Evolutionary conservation across 2,888 invertebrate species (phyloP), one percentile per base, ranked within the genome.

Genomic region (Conchocele bisecta): DNA sequence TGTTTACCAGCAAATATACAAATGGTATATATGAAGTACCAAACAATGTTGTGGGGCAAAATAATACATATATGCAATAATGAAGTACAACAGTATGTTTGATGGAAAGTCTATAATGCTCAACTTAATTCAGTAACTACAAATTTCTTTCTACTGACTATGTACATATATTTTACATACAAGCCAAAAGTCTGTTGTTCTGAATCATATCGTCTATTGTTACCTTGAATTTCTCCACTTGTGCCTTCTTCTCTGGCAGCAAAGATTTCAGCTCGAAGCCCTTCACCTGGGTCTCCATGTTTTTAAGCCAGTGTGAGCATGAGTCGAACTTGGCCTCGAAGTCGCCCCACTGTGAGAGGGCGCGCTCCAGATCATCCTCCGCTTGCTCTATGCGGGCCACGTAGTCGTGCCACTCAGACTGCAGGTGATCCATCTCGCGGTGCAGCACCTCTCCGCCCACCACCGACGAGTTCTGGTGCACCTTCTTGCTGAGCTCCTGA

Each of bases 401-500:
- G 59, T 86, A 87, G 51, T 83, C 82, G 31, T 87, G 97, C 97
- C 98, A 98, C 85, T 98, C 97, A 67, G 94, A 95, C 92, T 97
- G 97, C 31, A 98, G 93, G 86, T 97, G 96, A 89, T 96, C 97
- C 78, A 98, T 93, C 91, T 97, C 96, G 26, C 94, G 94, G 83
- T 96, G 96, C 57, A 98, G 96, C 54, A 94, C 94, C 87, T 98
- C 97, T 59, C 95, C 94, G 0, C 98, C 98, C 86, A 79, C 94
- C 0, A 97, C 95, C 3, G 97, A 96, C 0, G 98, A 98, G 90
- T 97, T 96, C 0, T 97, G 96, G 6, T 83, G 76, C 6, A 85
- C 83, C 51, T 82, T 82, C 35, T 75, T 67, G 39, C 81, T 79
- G n/a, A 84, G 59, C 28, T 86, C 84, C 29, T 79, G 76, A 0